Conservation (phyloP, 2,113 vertebrate genomes). For the Phyllostomus hastatus region DNA sequence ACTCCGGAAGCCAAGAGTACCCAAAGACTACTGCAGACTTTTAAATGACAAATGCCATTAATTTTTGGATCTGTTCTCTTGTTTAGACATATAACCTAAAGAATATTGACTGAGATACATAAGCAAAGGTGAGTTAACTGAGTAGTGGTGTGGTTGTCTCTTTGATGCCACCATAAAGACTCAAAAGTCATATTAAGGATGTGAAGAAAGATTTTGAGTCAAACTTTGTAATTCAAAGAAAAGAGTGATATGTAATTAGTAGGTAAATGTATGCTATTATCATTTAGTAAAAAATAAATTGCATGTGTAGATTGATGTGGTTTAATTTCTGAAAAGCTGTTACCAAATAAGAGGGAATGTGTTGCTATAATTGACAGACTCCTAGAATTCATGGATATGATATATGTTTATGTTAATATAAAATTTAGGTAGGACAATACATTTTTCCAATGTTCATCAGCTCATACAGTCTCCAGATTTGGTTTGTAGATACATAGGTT, state of each 20-base stretch:
- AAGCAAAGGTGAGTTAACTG: neutral
- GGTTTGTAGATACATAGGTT: neutral
- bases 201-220: neutral
- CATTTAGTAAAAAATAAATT: slow-evolving; percentile 7
- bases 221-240: neutral
- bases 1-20: neutral
- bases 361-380: neutral
- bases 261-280: neutral
- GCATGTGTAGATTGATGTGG: neutral
- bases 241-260: neutral
- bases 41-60: neutral
- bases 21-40: neutral
- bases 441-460: neutral
- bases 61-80: neutral
- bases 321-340: slow-evolving; percentile 40
- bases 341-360: neutral
- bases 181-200: neutral
- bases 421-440: neutral
- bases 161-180: neutral
- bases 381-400: neutral
- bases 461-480: neutral
- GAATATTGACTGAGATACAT: neutral
- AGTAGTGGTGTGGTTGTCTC: neutral
- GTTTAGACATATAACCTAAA: neutral
- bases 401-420: neutral